Percentiles rank a stretch among this genome's conserved stretches.
phyloP scores from a whole-genome alignment of 2,797 vertebrate genomes.

The Columba guinea region DNA sequence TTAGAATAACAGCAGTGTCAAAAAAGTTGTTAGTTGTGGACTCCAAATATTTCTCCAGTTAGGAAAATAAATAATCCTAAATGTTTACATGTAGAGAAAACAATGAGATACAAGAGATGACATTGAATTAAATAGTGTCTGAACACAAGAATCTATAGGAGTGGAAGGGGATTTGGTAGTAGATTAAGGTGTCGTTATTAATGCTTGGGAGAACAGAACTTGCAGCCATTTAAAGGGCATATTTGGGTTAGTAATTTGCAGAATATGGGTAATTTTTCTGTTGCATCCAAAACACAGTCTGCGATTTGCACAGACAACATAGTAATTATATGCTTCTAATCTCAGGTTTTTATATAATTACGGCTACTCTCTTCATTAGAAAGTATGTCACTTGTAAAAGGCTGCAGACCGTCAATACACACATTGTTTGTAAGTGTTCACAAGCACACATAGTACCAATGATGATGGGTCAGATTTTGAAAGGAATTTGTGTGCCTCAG shows the following conservation, averaged over 20 bases:
- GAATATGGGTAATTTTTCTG: background rate
- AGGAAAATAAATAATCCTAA: slow-evolving; percentile 6
- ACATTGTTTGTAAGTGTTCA: background rate
- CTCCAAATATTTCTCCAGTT: slow-evolving; percentile 1
- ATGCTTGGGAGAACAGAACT: background rate
- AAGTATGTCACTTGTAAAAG: background rate
- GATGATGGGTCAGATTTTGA: background rate
- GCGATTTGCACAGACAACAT: background rate
- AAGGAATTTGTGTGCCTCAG: background rate
- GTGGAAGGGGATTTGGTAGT: background rate
- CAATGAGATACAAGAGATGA: background rate
- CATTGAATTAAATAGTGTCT: background rate
- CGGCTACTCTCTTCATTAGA: background rate
- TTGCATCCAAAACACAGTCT: background rate
- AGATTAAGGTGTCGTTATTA: background rate
- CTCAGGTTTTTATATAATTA: background rate
- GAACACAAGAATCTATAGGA: background rate
- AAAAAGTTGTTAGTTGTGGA: background rate
- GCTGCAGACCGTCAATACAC: background rate
- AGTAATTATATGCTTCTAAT: background rate
- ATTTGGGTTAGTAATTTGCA: background rate
- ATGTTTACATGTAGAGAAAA: background rate
- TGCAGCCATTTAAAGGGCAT: background rate
- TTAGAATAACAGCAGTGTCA: background rate
- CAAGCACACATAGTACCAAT: background rate